These are phyloP conservation scores for Rhadinocentrus ornatus DNA, from an alignment of 2,797 vertebrate genomes.

Conservation along the genomic window DNA sequence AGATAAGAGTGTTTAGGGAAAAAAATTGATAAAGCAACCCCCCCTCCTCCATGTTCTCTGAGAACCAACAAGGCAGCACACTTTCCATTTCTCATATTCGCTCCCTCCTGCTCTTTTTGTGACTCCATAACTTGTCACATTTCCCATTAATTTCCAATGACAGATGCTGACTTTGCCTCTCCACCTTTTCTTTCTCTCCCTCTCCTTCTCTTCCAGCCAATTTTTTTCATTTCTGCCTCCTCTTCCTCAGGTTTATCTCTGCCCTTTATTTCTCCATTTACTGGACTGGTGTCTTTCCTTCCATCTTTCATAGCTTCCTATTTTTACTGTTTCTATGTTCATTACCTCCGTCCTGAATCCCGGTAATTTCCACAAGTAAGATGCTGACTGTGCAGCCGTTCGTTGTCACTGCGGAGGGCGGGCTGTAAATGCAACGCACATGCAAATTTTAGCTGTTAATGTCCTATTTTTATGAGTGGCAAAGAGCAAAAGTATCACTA, in stretches of 20 bases:
- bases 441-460: neutral
- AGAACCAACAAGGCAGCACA: conserved; percentile 49
- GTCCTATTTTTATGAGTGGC: neutral
- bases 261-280: neutral
- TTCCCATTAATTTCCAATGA: conserved; percentile 51
- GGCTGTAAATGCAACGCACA: neutral
- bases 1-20: conserved; percentile 78
- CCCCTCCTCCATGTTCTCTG: conserved; percentile 73
- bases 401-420: neutral
- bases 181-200: conserved; percentile 21
- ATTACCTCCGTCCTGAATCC: conserved; percentile 7
- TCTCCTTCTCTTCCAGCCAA: neutral
- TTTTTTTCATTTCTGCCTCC: conserved; percentile 13
- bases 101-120: conserved; percentile 9
- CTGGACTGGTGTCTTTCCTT: neutral
- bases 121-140: conserved; percentile 49
- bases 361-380: conserved; percentile 77
- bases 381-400: conserved; percentile 86
- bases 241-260: conserved; percentile 26
- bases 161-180: conserved; percentile 50
- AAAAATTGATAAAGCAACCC: conserved; percentile 83
- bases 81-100: conserved; percentile 28
- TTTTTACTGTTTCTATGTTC: conserved; percentile 2
- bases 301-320: neutral
- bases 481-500: neutral